phyloP scores from a whole-genome alignment of 1,140 invertebrate species.

The Hormaphis cornu region DNA sequence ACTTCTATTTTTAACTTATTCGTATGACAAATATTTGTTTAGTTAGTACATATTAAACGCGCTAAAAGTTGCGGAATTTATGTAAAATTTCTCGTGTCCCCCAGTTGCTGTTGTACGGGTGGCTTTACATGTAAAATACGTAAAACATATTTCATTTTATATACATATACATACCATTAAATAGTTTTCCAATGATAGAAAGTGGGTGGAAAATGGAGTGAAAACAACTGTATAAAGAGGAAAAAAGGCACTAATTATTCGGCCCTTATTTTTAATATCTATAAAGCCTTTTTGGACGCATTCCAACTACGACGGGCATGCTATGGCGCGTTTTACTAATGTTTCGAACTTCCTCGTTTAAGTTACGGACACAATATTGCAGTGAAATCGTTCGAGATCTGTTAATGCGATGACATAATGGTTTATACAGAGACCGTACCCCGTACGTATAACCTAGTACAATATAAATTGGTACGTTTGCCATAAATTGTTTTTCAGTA shows the following conservation, averaged over 20 bases:
- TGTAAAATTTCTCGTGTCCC: too few species aligned
- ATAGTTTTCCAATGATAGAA: background rate
- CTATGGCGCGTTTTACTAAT: background rate
- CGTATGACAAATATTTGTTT: too few species aligned
- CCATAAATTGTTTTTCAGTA: too few species aligned
- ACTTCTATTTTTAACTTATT: too few species aligned
- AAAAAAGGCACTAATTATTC: constrained; percentile 1
- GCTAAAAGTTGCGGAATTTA: too few species aligned
- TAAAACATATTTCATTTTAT: too few species aligned
- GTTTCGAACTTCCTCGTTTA: background rate
- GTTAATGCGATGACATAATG: background rate
- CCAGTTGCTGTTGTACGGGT: too few species aligned
- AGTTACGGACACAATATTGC: background rate
- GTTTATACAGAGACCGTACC: background rate
- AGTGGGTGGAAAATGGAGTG: background rate
- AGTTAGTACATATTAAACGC: too few species aligned
- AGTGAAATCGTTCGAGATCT: background rate
- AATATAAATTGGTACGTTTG: background rate
- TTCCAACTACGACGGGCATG: background rate
- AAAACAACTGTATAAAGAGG: too few species aligned
- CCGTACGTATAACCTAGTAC: too few species aligned
- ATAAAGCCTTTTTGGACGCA: constrained; percentile 5
- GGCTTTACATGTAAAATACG: too few species aligned
- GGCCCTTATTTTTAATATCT: constrained; percentile 5
- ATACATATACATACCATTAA: background rate